A percentile compares a stretch with the other conserved stretches of the same genome.
Conservation (phyloP, 2,113 vertebrate species). For the Hippoglossus stenolepis region DNA sequence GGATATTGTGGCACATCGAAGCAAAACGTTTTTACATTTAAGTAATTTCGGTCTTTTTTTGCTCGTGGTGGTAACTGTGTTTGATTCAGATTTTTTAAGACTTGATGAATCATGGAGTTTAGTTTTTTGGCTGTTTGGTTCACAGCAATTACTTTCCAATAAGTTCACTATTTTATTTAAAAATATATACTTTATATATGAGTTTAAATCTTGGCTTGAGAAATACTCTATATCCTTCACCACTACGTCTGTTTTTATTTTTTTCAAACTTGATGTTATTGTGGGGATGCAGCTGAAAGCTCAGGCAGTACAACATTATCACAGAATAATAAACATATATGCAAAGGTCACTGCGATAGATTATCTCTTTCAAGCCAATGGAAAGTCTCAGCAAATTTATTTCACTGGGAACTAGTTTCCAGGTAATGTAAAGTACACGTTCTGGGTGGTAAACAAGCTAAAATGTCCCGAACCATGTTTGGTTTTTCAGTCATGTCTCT, state of each 20-base stretch:
- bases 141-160: not conserved
- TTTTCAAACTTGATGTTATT: too few species aligned
- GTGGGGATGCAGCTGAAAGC: too few species aligned
- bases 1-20: not conserved
- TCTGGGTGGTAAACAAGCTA: not conserved
- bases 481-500: not conserved
- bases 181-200: too few species aligned
- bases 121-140: not conserved
- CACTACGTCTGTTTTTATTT: too few species aligned
- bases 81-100: too few species aligned
- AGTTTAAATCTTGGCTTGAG: too few species aligned
- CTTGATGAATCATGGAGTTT: not conserved
- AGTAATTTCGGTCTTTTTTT: too few species aligned
- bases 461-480: not conserved
- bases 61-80: too few species aligned
- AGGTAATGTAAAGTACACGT: not conserved
- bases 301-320: too few species aligned
- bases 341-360: not conserved
- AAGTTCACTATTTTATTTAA: not conserved
- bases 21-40: not conserved
- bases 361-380: not conserved
- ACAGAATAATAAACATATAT: not conserved
- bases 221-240: too few species aligned
- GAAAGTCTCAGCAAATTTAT: not conserved
- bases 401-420: not conserved